Percentiles rank a stretch among this genome's conserved stretches.
These are phyloP conservation scores for Zonotrichia leucophrys DNA, from an alignment of 2,113 vertebrate genomes.

Conservation along the genomic window DNA sequence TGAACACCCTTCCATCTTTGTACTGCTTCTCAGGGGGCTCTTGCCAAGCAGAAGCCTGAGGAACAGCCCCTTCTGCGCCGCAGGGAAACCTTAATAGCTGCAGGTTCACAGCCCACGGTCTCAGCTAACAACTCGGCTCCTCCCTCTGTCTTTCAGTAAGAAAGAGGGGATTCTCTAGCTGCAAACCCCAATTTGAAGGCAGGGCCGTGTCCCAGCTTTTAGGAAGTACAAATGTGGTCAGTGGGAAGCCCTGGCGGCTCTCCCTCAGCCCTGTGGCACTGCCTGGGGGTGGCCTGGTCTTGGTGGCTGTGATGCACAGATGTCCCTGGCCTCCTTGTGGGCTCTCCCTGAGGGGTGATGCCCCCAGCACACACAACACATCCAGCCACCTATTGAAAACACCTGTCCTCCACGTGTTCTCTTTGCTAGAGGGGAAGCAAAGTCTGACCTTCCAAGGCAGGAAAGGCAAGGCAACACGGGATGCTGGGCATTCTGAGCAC, in stretches of 20 bases:
- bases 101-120: not conserved
- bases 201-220: not conserved
- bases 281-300: not conserved
- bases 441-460: not conserved
- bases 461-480: accelerated
- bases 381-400: not conserved
- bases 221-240: not conserved
- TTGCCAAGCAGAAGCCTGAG: not conserved
- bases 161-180: not conserved
- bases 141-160: not conserved
- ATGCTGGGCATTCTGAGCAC: accelerated
- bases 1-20: not conserved
- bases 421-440: not conserved
- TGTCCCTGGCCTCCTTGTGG: not conserved
- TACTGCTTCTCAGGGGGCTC: not conserved
- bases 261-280: not conserved
- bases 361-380: not conserved
- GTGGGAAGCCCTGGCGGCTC: not conserved
- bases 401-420: accelerated
- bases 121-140: not conserved
- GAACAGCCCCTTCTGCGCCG: not conserved
- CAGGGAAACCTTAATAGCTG: not conserved
- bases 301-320: accelerated
- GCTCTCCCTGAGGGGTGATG: not conserved
- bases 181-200: not conserved